Base-by-base conservation (phyloP, 1,140 invertebrate species). In the Dendrolimus kikuchii region DNA sequence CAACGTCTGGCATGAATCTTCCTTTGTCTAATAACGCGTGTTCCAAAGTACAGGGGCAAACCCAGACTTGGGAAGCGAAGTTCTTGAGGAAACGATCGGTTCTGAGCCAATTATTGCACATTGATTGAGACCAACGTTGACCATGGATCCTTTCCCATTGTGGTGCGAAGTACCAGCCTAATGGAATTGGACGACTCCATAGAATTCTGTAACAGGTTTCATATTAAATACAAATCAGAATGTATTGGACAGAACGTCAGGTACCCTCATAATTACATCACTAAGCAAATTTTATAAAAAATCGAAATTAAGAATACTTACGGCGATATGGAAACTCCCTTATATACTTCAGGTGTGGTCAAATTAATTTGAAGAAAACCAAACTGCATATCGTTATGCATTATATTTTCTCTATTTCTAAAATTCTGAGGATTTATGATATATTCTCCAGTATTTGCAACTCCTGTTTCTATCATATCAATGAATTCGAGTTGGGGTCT, bases 1-100 rank as follows among this genome's bases (percentile, higher is more conserved):
- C 92, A 47, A 92, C 92, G 79, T 99, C 97, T 0, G 98, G 95
- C 60, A 97, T 89, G 76, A 93, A 99, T 8, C 97, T 90, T 6
- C 98, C 98, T 77, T 96, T 95, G 71, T 99, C 98, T 40, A 93
- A 87, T 1, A 98, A 75, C 0, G 97, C 98, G 68, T 99, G 98
- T 58, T 95, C 90, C 53, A 99, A 65, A 0, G 92, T 96, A 74
- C 98, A 99, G 0, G 98, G 98, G 74, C 98, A 99, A 8, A 96
- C 89, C 6, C 92, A 91, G 7, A 95, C 79, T 78, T 97, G 94
- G 5, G 94, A 91, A 5, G 96, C 95, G 75, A 96, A 98, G 81
- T 96, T 96, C 78, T 96, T 96, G 40, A 93, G 80, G 75, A 95
- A 95, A 62, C 96, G 89, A 80, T 98, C 97, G 49, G 92, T 91